Evolutionary conservation across 2,888 invertebrate genomes (phyloP).

Genomic region (Pollenia angustigena): DNA sequence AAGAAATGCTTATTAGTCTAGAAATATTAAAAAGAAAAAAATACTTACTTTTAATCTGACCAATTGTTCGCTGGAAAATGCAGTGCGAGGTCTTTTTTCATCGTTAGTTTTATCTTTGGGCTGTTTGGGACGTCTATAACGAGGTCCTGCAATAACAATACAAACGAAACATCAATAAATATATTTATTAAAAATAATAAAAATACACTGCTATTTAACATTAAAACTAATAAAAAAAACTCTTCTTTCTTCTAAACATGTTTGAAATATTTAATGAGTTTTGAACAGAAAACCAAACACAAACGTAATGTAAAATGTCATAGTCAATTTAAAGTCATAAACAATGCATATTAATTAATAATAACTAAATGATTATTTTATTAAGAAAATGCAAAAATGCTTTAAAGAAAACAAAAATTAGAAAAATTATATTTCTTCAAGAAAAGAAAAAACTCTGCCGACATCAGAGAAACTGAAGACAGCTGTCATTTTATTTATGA

Average conservation of each 20-base stretch:
- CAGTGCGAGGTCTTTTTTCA: slow-evolving; percentile 97
- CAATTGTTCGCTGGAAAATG: slow-evolving; percentile 97
- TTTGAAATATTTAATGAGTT: slow-evolving; percentile 57
- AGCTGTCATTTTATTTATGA: slow-evolving; percentile 68
- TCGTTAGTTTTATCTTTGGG: slow-evolving; percentile 86
- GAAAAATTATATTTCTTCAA: slow-evolving; percentile 31
- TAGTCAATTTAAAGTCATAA: slow-evolving; percentile 36
- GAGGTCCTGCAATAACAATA: slow-evolving; percentile 80
- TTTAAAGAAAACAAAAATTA: slow-evolving; percentile 33
- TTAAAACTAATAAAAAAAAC: neutral
- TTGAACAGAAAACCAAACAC: neutral
- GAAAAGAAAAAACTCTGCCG: slow-evolving; percentile 49
- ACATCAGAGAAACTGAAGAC: slow-evolving; percentile 66
- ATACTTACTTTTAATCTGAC: slow-evolving; percentile 90
- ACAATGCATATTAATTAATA: slow-evolving; percentile 62
- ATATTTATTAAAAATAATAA: slow-evolving; percentile 1
- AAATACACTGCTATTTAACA: neutral
- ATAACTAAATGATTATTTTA: slow-evolving; percentile 68
- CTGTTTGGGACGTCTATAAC: slow-evolving; percentile 84
- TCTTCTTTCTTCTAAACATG: slow-evolving; percentile 16
- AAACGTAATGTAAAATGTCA: slow-evolving; percentile 38
- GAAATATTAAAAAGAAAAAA: neutral
- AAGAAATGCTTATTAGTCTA: neutral
- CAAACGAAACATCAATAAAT: slow-evolving; percentile 24
- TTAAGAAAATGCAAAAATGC: slow-evolving; percentile 51